Conservation (phyloP, 2,797 vertebrate species). For the Vireo griseus region DNA sequence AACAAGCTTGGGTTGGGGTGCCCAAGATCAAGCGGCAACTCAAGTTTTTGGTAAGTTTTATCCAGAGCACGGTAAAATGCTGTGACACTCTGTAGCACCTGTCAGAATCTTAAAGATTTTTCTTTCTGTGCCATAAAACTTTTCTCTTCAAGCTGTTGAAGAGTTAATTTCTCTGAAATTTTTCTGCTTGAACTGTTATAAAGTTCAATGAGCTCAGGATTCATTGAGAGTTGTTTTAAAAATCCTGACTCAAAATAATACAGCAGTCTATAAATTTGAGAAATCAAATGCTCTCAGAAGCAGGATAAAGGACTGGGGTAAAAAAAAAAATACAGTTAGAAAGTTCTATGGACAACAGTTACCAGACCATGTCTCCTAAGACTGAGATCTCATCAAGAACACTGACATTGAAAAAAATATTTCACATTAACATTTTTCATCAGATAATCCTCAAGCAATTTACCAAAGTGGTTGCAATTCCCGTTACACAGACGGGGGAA, state of each 20-base stretch:
- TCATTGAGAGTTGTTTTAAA: not conserved
- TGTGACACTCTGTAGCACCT: not conserved
- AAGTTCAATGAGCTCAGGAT: not conserved
- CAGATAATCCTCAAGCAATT: not conserved
- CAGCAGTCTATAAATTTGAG: not conserved
- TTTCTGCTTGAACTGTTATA: not conserved
- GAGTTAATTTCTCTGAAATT: not conserved
- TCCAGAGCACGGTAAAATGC: not conserved
- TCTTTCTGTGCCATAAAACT: not conserved
- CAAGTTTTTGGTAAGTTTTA: not conserved
- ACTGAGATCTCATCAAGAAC: not conserved
- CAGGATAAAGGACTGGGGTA: not conserved
- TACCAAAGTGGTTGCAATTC: not conserved
- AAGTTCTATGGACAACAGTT: not conserved
- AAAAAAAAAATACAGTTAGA: not conserved
- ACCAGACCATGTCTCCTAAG: conserved; percentile 45
- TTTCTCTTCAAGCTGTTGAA: not conserved
- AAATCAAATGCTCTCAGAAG: not conserved
- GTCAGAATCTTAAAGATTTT: not conserved
- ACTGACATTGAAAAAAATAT: not conserved
- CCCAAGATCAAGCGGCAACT: not conserved
- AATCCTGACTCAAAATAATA: not conserved
- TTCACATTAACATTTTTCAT: not conserved
- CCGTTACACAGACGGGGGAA: not conserved
- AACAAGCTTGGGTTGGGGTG: not conserved